Percentiles rank a stretch among this genome's conserved stretches.
phyloP scores from a whole-genome alignment of 2,113 vertebrate species.

The Nicator chloris region DNA sequence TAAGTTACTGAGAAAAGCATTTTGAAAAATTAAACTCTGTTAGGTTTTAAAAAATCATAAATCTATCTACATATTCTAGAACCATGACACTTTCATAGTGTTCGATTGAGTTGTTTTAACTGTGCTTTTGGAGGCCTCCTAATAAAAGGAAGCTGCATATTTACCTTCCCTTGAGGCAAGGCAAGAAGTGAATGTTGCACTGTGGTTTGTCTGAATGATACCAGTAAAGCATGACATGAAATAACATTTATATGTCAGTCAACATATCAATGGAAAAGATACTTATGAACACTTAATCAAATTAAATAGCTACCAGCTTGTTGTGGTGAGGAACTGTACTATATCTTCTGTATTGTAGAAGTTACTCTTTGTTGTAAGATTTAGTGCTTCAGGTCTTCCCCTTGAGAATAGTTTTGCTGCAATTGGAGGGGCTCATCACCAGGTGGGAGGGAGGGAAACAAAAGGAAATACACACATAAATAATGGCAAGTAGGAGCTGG shows the following conservation, averaged over 20 bases:
- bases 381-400: neutral
- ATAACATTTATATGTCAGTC: neutral
- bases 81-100: fast-evolving
- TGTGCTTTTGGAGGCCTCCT: neutral
- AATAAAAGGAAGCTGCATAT: neutral
- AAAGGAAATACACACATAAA: neutral
- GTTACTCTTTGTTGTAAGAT: neutral
- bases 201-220: neutral
- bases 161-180: neutral
- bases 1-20: neutral
- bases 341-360: neutral
- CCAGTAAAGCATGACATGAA: neutral
- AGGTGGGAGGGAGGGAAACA: fast-evolving
- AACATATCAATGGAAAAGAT: neutral
- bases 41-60: neutral
- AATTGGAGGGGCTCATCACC: neutral
- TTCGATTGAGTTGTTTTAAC: neutral
- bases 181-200: neutral
- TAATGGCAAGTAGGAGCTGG: neutral
- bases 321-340: neutral
- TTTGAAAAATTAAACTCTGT: neutral
- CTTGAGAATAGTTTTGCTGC: neutral
- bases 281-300: neutral
- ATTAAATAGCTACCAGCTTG: neutral
- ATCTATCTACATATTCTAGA: neutral